Percentiles rank a stretch among this genome's conserved stretches.
phyloP scores from a whole-genome alignment of 1,140 invertebrate genomes.

The Dendroctonus ponderosae region DNA sequence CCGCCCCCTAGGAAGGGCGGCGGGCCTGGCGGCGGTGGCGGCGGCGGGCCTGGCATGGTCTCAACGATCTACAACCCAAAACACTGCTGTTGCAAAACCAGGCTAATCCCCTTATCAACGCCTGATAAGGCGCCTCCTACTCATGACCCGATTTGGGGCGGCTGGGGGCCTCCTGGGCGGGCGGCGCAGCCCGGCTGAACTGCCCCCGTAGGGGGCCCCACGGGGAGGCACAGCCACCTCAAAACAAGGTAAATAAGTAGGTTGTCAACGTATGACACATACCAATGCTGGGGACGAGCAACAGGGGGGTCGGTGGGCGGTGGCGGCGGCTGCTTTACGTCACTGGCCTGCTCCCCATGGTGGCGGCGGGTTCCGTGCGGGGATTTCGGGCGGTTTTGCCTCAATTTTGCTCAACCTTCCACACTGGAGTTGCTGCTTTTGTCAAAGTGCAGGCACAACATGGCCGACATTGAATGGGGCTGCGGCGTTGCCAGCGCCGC shows the following conservation, averaged over 20 bases:
- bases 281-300: conserved; percentile 15
- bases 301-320: not conserved
- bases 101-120: too few species aligned
- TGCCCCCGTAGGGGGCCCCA: too few species aligned
- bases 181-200: too few species aligned
- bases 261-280: conserved; percentile 35
- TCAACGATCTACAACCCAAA: conserved; percentile 20
- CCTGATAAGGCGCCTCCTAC: too few species aligned
- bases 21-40: conserved; percentile 63
- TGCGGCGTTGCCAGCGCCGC: too few species aligned
- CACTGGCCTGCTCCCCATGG: conserved; percentile 2
- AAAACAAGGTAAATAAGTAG: conserved; percentile 32
- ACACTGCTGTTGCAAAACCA: not conserved
- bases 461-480: conserved; percentile 5
- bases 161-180: too few species aligned
- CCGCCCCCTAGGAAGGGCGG: conserved; percentile 51
- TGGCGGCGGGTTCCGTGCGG: not conserved
- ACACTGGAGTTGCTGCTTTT: not conserved
- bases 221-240: too few species aligned
- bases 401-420: conserved; percentile 5
- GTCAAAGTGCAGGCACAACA: conserved; percentile 1
- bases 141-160: too few species aligned
- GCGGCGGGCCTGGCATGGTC: conserved; percentile 55
- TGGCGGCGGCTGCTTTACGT: conserved; percentile 5
- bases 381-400: not conserved